A percentile compares a stretch with the other conserved stretches of the same genome.
These are phyloP conservation scores for Malthinus seriepunctatus DNA, from an alignment of 2,888 invertebrate species.

Conservation along the genomic window DNA sequence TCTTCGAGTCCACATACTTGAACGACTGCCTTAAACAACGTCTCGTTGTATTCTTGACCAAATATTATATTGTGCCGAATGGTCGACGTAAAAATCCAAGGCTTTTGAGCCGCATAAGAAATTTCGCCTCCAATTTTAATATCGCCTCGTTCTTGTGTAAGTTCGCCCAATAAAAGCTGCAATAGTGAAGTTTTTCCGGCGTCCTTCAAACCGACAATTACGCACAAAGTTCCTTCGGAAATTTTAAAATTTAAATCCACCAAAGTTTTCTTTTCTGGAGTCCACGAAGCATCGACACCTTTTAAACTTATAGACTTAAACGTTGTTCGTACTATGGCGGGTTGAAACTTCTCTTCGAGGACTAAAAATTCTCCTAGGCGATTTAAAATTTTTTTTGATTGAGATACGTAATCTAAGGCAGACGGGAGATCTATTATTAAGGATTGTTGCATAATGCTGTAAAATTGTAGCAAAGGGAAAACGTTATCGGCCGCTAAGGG, in stretches of 20 bases:
- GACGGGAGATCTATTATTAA: conserved; percentile 64
- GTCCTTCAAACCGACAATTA: conserved; percentile 90
- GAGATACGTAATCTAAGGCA: conserved; percentile 62
- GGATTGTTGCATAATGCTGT: conserved; percentile 55
- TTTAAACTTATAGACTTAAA: conserved; percentile 16
- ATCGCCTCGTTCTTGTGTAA: conserved; percentile 57
- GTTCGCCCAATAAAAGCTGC: conserved; percentile 60
- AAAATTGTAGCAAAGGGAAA: conserved; percentile 55
- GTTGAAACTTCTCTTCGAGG: conserved; percentile 59
- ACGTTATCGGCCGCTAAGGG: conserved; percentile 58
- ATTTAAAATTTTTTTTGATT: conserved; percentile 59
- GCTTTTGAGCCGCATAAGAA: conserved; percentile 68
- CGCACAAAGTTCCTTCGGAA: conserved; percentile 62
- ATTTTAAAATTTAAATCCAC: conserved; percentile 52
- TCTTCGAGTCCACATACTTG: conserved; percentile 64
- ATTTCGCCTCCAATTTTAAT: conserved; percentile 59
- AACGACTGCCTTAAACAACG: conserved; percentile 57
- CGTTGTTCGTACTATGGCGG: conserved; percentile 21
- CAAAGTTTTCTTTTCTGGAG: conserved; percentile 7
- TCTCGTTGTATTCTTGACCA: conserved; percentile 57
- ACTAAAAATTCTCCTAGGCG: conserved; percentile 61
- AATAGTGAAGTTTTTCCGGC: conserved; percentile 70
- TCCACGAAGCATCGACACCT: neutral
- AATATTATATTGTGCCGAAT: conserved; percentile 72
- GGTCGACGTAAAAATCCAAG: conserved; percentile 66